Percentiles rank a stretch among this genome's conserved stretches.
These are phyloP conservation scores for Erinaceus europaeus DNA, from an alignment of 2,113 vertebrate species.

Conservation along the genomic window DNA sequence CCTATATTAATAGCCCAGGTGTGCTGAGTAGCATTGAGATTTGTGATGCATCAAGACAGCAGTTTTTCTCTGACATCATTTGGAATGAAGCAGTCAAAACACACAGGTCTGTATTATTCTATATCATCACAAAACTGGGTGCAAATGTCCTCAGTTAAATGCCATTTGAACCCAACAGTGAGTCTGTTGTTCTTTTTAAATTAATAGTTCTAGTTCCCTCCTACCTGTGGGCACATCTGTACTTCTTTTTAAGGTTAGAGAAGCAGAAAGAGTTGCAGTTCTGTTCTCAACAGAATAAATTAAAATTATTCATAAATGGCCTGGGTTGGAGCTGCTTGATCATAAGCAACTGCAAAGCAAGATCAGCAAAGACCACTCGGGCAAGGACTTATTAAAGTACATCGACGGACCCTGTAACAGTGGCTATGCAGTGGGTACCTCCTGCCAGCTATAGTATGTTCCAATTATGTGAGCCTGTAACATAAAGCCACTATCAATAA, in stretches of 20 bases:
- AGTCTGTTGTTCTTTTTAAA: slow-evolving; percentile 25
- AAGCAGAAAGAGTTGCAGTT: background rate
- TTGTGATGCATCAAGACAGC: background rate
- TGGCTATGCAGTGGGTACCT: background rate
- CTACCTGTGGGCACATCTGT: background rate
- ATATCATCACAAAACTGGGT: background rate
- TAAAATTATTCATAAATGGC: background rate
- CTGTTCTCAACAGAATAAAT: background rate
- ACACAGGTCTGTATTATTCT: background rate
- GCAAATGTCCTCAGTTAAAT: background rate
- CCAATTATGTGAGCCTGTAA: background rate
- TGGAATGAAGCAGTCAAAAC: background rate
- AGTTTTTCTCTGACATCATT: background rate
- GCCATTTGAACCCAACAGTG: background rate
- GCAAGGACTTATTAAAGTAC: background rate
- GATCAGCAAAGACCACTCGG: background rate
- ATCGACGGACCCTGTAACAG: fast-evolving
- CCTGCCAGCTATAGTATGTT: background rate
- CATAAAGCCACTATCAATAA: background rate
- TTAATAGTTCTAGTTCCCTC: background rate
- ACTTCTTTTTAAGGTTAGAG: background rate
- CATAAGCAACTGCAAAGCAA: background rate
- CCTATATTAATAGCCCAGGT: background rate
- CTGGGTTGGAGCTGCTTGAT: background rate
- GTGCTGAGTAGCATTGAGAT: slow-evolving; percentile 13